Conservation (phyloP, 2,888 invertebrate genomes). For the Apocheima hispidaria region DNA sequence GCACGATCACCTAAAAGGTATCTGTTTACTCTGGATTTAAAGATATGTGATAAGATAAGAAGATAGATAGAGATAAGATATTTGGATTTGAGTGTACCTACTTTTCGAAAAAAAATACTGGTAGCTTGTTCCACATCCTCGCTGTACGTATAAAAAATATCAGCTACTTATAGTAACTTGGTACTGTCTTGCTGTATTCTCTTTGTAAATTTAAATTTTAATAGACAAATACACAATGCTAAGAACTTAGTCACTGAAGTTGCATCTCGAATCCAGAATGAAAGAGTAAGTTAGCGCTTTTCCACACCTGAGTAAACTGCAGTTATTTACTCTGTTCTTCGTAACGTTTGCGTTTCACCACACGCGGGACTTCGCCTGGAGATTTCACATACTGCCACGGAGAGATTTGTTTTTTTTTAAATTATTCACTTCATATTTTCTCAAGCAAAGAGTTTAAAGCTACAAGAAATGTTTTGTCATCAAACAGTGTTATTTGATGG, state of each 20-base stretch:
- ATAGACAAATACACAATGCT: not conserved
- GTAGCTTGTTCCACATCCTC: too few species aligned
- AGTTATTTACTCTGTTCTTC: constrained; percentile 50
- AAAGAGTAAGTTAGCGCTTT: constrained; percentile 54
- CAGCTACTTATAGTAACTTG: too few species aligned
- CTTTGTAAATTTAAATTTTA: not conserved
- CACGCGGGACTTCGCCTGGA: constrained; percentile 31
- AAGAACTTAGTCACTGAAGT: constrained; percentile 26
- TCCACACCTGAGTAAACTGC: constrained; percentile 61
- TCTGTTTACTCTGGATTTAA: too few species aligned
- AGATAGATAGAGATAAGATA: too few species aligned
- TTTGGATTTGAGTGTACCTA: too few species aligned
- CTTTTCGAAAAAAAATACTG: too few species aligned
- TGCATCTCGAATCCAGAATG: constrained; percentile 42
- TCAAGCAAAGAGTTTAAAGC: constrained; percentile 7
- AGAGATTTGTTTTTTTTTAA: constrained; percentile 21
- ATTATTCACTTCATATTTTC: constrained; percentile 2
- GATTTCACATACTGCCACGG: constrained; percentile 28
- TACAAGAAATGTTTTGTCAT: not conserved
- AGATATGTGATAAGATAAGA: too few species aligned
- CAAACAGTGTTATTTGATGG: constrained; percentile 26
- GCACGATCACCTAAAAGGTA: too few species aligned
- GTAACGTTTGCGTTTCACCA: constrained; percentile 43
- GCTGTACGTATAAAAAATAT: too few species aligned
- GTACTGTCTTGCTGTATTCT: not conserved